phyloP scores from a whole-genome alignment of 2,888 invertebrate genomes.

The Melinaea marsaeus region DNA sequence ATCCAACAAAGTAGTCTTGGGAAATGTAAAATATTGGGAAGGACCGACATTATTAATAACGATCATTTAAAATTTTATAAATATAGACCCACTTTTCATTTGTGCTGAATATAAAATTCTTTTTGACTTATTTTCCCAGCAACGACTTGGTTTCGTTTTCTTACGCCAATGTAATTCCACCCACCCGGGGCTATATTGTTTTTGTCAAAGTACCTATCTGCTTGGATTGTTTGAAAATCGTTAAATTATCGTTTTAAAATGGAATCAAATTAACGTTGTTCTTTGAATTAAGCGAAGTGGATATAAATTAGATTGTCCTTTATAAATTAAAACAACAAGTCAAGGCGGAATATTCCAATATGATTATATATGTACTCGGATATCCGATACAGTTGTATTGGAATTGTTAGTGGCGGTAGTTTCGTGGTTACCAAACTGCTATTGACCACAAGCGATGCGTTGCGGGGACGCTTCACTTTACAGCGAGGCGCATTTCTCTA shows the following conservation, averaged over 20 bases:
- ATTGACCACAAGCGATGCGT: conserved; percentile 52
- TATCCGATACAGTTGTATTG: conserved; percentile 33
- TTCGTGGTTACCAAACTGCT: conserved; percentile 47
- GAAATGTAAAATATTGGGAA: conserved; percentile 25
- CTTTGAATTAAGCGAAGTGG: conserved; percentile 13
- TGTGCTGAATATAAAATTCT: not conserved
- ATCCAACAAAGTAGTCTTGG: conserved; percentile 16
- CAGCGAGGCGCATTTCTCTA: conserved; percentile 22
- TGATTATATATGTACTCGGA: not conserved
- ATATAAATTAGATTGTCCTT: conserved; percentile 17
- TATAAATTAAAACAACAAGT: conserved; percentile 20
- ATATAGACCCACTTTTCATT: not conserved
- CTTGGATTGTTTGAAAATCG: not conserved
- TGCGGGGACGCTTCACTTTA: conserved; percentile 36
- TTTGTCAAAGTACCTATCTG: not conserved
- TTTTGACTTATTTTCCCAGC: not conserved
- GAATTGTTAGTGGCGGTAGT: conserved; percentile 46
- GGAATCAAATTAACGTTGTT: conserved; percentile 11
- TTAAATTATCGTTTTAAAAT: not conserved
- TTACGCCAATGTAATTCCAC: not conserved
- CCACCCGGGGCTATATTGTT: not conserved
- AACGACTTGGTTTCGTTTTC: not conserved
- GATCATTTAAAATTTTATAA: not conserved
- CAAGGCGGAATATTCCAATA: conserved; percentile 13
- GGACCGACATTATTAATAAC: conserved; percentile 5